phyloP scores from a whole-genome alignment of 1,140 invertebrate species.

The Drosophila azteca region DNA sequence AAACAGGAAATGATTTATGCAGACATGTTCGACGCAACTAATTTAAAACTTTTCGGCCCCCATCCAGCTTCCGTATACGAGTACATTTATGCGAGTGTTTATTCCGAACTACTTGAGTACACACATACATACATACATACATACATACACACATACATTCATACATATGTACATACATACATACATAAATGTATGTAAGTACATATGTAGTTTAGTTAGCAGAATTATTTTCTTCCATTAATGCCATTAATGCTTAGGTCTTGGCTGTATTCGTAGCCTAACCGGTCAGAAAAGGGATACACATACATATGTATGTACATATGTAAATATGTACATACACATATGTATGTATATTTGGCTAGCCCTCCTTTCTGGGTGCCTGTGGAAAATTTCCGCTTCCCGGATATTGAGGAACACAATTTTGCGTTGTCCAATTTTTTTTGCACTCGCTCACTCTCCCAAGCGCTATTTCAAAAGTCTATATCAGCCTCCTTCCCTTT shows the following conservation, averaged over 20 bases:
- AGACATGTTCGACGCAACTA: conserved; percentile 68
- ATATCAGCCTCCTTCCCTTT: not conserved
- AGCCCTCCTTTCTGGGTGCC: conserved; percentile 12
- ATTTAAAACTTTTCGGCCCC: conserved; percentile 66
- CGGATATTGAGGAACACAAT: conserved; percentile 64
- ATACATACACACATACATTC: conserved; percentile 32
- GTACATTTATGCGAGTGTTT: not conserved
- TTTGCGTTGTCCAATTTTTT: not conserved
- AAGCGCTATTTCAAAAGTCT: not conserved
- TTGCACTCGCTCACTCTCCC: conserved; percentile 22
- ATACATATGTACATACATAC: conserved; percentile 42
- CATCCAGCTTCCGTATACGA: not conserved
- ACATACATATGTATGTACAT: no score
- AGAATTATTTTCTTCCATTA: conserved; percentile 47
- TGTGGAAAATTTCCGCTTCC: conserved; percentile 66
- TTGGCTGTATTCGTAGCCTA: conserved; percentile 31
- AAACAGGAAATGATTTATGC: conserved; percentile 81
- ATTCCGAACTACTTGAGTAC: not conserved
- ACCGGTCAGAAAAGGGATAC: no score
- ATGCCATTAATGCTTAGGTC: conserved; percentile 76
- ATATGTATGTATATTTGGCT: not conserved
- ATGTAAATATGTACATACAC: no score
- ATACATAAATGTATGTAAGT: conserved; percentile 32
- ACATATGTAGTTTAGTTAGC: not conserved
- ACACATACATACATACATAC: conserved; percentile 40